A percentile compares a stretch with the other conserved stretches of the same genome.
Conservation (phyloP, 2,113 vertebrate genomes). For the Colius striatus region DNA sequence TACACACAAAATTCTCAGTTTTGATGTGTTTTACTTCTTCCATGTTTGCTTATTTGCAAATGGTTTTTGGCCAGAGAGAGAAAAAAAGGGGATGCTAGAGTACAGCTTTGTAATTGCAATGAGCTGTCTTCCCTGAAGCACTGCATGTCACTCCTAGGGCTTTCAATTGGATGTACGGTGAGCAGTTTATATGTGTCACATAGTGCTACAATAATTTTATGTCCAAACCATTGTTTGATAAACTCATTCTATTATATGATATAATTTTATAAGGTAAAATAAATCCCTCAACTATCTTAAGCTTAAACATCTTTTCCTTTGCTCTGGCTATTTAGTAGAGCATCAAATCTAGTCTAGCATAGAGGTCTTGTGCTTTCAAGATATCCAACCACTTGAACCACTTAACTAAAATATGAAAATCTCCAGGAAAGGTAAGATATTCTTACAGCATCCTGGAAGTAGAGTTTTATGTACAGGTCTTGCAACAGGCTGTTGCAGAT, state of each 20-base stretch:
- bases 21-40: not conserved
- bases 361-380: not conserved
- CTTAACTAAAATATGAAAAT: not conserved
- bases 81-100: not conserved
- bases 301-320: not conserved
- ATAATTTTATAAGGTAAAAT: not conserved
- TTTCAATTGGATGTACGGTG: too few relatives aligned
- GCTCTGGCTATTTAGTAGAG: not conserved
- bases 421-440: not conserved
- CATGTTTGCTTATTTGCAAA: not conserved
- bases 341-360: not conserved
- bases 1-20: not conserved
- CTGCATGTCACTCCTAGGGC: not conserved
- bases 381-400: not conserved
- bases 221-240: not conserved
- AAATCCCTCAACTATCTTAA: fast-evolving
- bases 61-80: not conserved
- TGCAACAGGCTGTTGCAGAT: not conserved
- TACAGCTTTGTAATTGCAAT: not conserved
- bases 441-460: not conserved
- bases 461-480: not conserved
- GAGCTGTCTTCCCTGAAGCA: not conserved
- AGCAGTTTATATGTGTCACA: not conserved
- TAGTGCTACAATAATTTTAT: not conserved
- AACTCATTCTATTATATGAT: not conserved